phyloP scores from a whole-genome alignment of 2,113 vertebrate genomes.

The Megalops atlanticus region DNA sequence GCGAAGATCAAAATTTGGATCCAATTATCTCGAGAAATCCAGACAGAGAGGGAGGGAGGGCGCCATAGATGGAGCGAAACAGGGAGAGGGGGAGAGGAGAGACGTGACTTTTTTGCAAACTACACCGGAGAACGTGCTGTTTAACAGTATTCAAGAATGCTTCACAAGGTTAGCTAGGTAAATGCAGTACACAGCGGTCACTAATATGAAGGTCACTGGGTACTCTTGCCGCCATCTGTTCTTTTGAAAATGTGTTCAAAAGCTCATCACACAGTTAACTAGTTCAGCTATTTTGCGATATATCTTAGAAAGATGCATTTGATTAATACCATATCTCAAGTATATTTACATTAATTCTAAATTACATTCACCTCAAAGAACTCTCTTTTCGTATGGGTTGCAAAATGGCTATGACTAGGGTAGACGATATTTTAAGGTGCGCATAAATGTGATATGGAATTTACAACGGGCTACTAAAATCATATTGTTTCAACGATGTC shows the following conservation, averaged over 20 bases:
- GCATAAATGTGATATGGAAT: not conserved
- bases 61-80: slow-evolving; percentile 6
- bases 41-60: slow-evolving; percentile 45
- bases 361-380: too few species aligned
- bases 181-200: not conserved
- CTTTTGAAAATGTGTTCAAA: not conserved
- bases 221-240: not conserved
- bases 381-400: too few species aligned
- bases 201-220: not conserved
- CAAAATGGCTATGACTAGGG: too few species aligned
- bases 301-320: too few species aligned
- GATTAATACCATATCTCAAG: too few species aligned
- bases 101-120: slow-evolving; percentile 73
- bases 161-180: slow-evolving; percentile 21
- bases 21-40: slow-evolving; percentile 62
- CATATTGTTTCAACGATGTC: slow-evolving; percentile 55
- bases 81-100: slow-evolving; percentile 28
- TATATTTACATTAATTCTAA: too few species aligned
- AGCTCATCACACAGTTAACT: not conserved
- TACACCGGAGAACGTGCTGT: slow-evolving; percentile 22
- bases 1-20: slow-evolving; percentile 64
- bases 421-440: not conserved
- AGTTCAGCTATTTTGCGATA: too few species aligned
- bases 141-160: not conserved
- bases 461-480: slow-evolving; percentile 3